These are phyloP conservation scores for Ambastaia sidthimunki DNA, from an alignment of 2,797 vertebrate species.

Conservation along the genomic window DNA sequence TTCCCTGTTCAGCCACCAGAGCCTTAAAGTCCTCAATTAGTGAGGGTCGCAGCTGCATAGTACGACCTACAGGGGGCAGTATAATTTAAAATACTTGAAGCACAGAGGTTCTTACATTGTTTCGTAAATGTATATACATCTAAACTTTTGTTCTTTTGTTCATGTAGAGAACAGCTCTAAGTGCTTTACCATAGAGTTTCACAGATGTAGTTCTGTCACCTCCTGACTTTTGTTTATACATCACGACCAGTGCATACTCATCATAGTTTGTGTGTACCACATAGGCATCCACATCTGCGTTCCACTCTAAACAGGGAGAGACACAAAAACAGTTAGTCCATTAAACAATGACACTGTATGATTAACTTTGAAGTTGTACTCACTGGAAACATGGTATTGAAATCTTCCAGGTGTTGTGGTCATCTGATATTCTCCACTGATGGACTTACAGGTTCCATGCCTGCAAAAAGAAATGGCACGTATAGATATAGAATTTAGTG, in stretches of 20 bases:
- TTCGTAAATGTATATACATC: background rate
- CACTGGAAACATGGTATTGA: conserved; percentile 67
- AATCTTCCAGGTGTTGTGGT: conserved; percentile 75
- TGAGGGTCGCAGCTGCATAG: conserved; percentile 73
- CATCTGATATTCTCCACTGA: conserved; percentile 65
- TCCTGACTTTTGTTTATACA: conserved; percentile 75
- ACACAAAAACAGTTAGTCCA: background rate
- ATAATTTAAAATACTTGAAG: background rate
- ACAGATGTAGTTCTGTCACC: conserved; percentile 67
- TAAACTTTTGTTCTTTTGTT: background rate
- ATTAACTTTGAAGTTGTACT: conserved; percentile 24
- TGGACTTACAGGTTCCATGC: conserved; percentile 67
- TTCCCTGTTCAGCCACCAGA: conserved; percentile 78
- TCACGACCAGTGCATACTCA: conserved; percentile 85
- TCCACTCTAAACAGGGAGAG: conserved; percentile 77
- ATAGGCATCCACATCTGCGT: conserved; percentile 76
- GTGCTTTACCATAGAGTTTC: conserved; percentile 85
- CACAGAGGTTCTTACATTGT: background rate
- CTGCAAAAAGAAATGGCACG: conserved; percentile 58
- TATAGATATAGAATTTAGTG: conserved; percentile 1
- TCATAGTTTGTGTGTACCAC: conserved; percentile 90
- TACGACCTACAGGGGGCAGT: conserved; percentile 77
- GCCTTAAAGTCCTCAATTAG: conserved; percentile 84
- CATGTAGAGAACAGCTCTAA: no score
- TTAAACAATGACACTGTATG: background rate